Evolutionary conservation across 2,797 vertebrate genomes (phyloP).

Genomic region (Myioborus melanocephalus): DNA sequence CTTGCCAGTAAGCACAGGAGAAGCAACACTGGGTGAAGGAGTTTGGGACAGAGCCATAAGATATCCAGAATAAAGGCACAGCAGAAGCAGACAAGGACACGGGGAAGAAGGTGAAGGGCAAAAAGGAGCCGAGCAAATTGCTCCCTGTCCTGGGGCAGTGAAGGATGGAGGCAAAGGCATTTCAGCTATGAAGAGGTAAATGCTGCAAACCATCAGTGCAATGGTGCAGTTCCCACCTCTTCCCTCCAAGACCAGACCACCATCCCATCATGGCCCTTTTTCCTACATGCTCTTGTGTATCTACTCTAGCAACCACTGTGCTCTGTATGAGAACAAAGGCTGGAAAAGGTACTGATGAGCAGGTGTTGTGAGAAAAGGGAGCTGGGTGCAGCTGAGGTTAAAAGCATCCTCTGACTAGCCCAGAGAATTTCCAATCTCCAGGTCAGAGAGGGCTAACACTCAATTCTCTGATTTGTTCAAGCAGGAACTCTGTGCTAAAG

Average conservation of each 20-base stretch:
- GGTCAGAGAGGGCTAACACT: neutral
- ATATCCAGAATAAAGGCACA: neutral
- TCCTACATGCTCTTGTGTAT: neutral
- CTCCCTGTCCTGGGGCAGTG: neutral
- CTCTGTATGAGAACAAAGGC: neutral
- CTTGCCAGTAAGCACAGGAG: neutral
- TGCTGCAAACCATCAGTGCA: neutral
- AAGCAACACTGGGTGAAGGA: neutral
- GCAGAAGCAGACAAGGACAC: neutral
- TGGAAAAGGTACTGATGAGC: neutral
- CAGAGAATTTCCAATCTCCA: constrained; percentile 9
- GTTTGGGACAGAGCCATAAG: neutral
- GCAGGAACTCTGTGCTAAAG: neutral
- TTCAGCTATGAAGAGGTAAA: neutral
- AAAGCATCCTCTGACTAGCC: neutral
- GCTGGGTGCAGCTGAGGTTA: neutral
- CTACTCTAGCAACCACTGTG: neutral
- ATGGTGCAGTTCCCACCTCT: neutral
- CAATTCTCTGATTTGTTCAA: constrained; percentile 1
- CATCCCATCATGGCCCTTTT: neutral
- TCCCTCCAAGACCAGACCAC: neutral
- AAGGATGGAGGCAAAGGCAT: rapidly evolving
- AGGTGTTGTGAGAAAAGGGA: neutral
- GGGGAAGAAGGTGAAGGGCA: neutral
- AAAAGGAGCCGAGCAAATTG: neutral